These are phyloP conservation scores for Urocolius indicus DNA, from an alignment of 2,113 vertebrate genomes.

Conservation along the genomic window DNA sequence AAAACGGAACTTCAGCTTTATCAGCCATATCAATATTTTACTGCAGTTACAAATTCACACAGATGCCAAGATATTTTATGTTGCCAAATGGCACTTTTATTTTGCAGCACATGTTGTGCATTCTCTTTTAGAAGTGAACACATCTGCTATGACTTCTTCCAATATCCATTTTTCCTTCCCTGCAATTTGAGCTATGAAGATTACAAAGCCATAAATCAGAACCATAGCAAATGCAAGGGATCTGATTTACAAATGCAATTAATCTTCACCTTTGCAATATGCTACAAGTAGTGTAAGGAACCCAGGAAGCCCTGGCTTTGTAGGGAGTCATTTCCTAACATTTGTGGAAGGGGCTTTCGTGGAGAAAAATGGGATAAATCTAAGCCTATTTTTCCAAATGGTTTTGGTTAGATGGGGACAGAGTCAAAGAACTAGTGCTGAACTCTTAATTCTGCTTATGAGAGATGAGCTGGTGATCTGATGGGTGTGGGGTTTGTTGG, in stretches of 20 bases:
- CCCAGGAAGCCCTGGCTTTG: slow-evolving; percentile 14
- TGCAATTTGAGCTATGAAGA: slow-evolving; percentile 68
- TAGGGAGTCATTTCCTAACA: not conserved
- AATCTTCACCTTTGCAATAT: slow-evolving; percentile 41
- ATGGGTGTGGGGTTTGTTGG: not conserved
- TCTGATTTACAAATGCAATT: slow-evolving; percentile 62
- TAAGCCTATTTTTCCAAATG: not conserved
- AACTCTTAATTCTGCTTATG: not conserved
- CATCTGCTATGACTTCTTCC: slow-evolving; percentile 80
- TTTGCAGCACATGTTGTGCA: slow-evolving; percentile 79
- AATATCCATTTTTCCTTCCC: slow-evolving; percentile 64
- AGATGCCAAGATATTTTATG: slow-evolving; percentile 83
- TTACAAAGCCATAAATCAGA: slow-evolving; percentile 72
- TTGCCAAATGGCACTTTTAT: slow-evolving; percentile 82
- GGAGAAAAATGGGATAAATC: not conserved
- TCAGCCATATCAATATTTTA: slow-evolving; percentile 81
- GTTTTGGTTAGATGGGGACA: not conserved
- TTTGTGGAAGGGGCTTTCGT: not conserved
- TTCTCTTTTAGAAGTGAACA: slow-evolving; percentile 81
- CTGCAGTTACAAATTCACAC: slow-evolving; percentile 76
- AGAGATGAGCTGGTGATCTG: not conserved
- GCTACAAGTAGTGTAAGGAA: not conserved
- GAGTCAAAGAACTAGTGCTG: not conserved
- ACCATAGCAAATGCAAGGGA: slow-evolving; percentile 7
- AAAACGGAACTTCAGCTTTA: slow-evolving; percentile 71